Evolutionary conservation across 1,140 invertebrate species (phyloP).

Genomic region (Pseudomyrmex dendroicus): DNA sequence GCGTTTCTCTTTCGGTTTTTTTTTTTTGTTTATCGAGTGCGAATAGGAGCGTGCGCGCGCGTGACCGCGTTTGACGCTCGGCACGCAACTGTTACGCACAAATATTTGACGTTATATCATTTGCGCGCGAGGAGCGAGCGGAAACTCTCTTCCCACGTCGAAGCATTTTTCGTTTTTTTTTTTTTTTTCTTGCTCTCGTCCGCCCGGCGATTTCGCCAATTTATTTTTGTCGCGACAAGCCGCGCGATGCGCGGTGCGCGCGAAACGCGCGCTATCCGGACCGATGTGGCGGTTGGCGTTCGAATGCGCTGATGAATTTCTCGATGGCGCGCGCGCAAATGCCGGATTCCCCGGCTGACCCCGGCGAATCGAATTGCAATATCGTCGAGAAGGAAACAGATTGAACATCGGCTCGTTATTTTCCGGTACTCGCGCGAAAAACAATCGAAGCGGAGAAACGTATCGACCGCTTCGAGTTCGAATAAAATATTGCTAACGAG

Average conservation of each 20-base stretch:
- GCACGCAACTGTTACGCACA: conserved; percentile 46
- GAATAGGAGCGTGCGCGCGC: conserved; percentile 18
- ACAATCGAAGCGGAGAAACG: not conserved
- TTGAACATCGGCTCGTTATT: conserved; percentile 25
- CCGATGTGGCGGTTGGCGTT: not conserved
- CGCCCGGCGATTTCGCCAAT: conserved; percentile 40
- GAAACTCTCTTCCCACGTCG: not conserved
- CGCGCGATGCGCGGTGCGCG: not conserved
- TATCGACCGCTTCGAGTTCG: not conserved
- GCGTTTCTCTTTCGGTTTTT: not conserved
- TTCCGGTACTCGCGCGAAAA: conserved; percentile 13
- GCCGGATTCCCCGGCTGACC: not conserved
- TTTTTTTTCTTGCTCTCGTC: not conserved
- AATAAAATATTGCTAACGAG: not conserved
- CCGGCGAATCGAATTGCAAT: conserved; percentile 43
- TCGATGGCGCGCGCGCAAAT: not conserved
- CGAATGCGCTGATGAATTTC: conserved; percentile 28
- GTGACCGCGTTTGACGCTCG: conserved; percentile 17
- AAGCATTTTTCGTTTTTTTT: conserved; percentile 1
- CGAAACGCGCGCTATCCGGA: not conserved
- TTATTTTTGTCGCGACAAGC: conserved; percentile 56
- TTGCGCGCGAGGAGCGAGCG: conserved; percentile 2
- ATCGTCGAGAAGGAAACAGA: conserved; percentile 3
- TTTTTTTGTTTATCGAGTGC: conserved; percentile 13
- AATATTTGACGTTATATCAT: conserved; percentile 61